Evolutionary conservation across 2,797 vertebrate genomes (phyloP).

Genomic region (Tenualosa thibaudeaui): DNA sequence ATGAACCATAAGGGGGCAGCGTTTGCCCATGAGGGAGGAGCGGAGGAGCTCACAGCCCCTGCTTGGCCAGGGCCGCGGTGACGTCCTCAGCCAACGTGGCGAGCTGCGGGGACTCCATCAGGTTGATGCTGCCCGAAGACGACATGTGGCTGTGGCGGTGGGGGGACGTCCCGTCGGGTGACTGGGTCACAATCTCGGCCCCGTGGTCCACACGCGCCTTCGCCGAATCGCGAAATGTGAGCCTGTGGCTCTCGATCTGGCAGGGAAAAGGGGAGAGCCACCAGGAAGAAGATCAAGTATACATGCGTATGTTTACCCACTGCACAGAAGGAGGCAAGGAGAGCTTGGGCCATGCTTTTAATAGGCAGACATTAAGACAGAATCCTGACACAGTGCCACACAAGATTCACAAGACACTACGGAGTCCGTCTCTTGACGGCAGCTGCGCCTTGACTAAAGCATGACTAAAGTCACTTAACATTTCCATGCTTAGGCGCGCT

Average conservation of each 20-base stretch:
- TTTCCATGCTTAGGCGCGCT: neutral
- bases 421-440: neutral
- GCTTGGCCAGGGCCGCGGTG: constrained; percentile 95
- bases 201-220: constrained; percentile 94
- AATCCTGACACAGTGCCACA: neutral
- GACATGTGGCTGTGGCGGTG: constrained; percentile 94
- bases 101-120: constrained; percentile 92
- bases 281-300: neutral
- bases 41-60: constrained; percentile 90
- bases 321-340: too few species aligned
- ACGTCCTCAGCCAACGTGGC: constrained; percentile 96
- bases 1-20: constrained; percentile 1
- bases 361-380: neutral
- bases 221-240: constrained; percentile 87
- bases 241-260: constrained; percentile 96
- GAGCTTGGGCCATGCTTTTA: too few species aligned
- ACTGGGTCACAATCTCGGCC: constrained; percentile 88
- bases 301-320: neutral
- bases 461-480: neutral
- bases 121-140: constrained; percentile 95
- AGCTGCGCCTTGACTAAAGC: too few species aligned
- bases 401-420: neutral
- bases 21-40: constrained; percentile 25
- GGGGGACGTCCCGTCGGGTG: constrained; percentile 85
- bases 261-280: neutral